Evolutionary conservation across 2,888 invertebrate species (phyloP), one percentile per base, ranked within the genome.

Genomic region (Diabrotica balteata): DNA sequence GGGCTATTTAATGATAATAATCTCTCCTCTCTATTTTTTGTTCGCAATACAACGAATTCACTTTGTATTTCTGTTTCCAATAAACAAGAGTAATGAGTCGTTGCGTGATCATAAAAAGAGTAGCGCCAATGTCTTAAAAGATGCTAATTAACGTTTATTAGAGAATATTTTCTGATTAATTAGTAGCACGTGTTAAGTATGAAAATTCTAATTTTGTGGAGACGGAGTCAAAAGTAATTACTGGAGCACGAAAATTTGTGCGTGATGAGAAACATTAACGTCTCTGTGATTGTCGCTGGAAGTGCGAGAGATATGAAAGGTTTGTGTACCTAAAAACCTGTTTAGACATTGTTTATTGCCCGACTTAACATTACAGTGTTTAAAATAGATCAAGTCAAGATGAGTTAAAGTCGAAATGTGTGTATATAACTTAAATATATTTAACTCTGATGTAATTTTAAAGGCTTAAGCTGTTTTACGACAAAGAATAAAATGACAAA

Each of bases 91-190:
- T 43, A 53, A 52, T 52, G 52, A 52, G 22, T 52, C 52, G 52
- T 52, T 52, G 52, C 52, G 32, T 52, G 52, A 8, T 52, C 17
- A 52, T 42, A 53, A 53, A 53, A 42, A 53, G 42, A 32, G 53
- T n/a, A n/a, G 43, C 10, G 42, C 43, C 8, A 32, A 52, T 52
- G 42, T 53, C 32, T 42, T 43, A 32, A 53, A n/a, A 53, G 32
- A 47, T 47, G 47, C 47, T 47, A 9, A 47, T 47, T 8, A 47
- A 8, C 47, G 10, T 47, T 47, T 47, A 45, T 68, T 69, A 65
- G 66, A 32, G 32, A 70, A 66, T 68, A 68, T 71, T 71, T 66
- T 64, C 72, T 72, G 74, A 74, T 73, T 74, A 73, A 74, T 74
- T 73, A 74, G 68, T 58, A 68, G 53, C 74, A 71, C 69, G 70